Evolutionary conservation across 2,113 vertebrate species (phyloP).

Genomic region (Sarotherodon lohbergeri): DNA sequence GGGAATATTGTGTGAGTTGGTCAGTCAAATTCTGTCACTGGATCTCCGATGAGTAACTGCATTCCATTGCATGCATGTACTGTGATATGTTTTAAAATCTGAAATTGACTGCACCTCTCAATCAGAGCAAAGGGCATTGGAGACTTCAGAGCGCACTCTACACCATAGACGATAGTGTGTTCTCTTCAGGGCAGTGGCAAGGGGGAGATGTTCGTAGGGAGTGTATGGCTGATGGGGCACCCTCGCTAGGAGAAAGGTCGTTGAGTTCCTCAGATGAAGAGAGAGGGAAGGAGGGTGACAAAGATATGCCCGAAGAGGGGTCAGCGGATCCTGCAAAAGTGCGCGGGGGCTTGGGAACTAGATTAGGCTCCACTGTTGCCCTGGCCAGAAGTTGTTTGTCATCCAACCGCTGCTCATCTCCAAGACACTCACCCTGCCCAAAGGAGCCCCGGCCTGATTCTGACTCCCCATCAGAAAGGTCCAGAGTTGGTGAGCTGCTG

Average conservation of each 20-base stretch:
- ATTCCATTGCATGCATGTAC: constrained; percentile 71
- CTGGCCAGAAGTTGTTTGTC: constrained; percentile 87
- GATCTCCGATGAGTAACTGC: constrained; percentile 57
- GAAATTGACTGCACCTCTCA: constrained; percentile 32
- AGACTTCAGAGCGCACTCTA: constrained; percentile 47
- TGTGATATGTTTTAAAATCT: constrained; percentile 62
- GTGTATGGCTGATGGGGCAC: constrained; percentile 75
- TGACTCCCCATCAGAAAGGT: constrained; percentile 80
- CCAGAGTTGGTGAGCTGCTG: constrained; percentile 89
- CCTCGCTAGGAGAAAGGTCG: constrained; percentile 88
- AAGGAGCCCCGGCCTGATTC: constrained; percentile 75
- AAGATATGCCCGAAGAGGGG: constrained; percentile 94
- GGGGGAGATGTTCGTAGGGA: constrained; percentile 87
- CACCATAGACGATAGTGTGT: constrained; percentile 72
- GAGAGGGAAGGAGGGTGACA: constrained; percentile 94
- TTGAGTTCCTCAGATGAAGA: constrained; percentile 95
- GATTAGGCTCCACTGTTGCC: constrained; percentile 91
- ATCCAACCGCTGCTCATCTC: constrained; percentile 78
- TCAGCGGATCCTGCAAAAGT: constrained; percentile 92
- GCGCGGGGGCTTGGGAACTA: constrained; percentile 94
- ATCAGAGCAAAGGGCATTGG: background rate
- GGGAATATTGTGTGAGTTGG: constrained; percentile 40
- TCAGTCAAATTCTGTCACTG: constrained; percentile 28
- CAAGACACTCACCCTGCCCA: constrained; percentile 81
- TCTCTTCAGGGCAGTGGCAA: constrained; percentile 80